These are phyloP conservation scores for Albula glossodonta DNA, from an alignment of 2,113 vertebrate genomes.

Conservation along the genomic window DNA sequence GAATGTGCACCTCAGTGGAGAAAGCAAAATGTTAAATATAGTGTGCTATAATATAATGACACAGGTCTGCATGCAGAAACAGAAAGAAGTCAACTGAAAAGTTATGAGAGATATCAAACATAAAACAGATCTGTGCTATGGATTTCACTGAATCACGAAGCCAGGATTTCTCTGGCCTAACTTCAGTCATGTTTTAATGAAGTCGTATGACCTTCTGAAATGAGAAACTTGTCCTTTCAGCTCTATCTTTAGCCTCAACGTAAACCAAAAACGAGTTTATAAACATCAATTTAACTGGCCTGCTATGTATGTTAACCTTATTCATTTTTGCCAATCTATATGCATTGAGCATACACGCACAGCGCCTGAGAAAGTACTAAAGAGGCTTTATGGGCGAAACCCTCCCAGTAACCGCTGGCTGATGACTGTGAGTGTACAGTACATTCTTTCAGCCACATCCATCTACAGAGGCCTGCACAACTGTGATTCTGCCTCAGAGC, in stretches of 20 bases:
- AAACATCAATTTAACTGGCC: constrained; percentile 67
- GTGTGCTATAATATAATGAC: neutral
- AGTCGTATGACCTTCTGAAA: constrained; percentile 54
- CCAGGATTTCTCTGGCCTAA: constrained; percentile 10
- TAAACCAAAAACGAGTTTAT: constrained; percentile 68
- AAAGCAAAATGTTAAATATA: neutral
- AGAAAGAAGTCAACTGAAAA: neutral
- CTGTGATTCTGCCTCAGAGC: constrained; percentile 58
- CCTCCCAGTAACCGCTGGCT: constrained; percentile 63
- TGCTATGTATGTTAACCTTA: constrained; percentile 63
- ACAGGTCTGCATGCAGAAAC: neutral
- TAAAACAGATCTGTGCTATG: neutral
- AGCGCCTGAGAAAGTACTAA: constrained; percentile 59
- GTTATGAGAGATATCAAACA: neutral
- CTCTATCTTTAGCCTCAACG: constrained; percentile 66
- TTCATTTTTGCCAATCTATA: constrained; percentile 68
- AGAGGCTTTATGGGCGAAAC: constrained; percentile 67
- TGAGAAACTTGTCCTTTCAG: constrained; percentile 49
- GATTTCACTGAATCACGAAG: constrained; percentile 15
- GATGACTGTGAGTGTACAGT: constrained; percentile 68
- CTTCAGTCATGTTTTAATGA: constrained; percentile 23
- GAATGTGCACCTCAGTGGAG: neutral
- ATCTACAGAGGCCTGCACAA: constrained; percentile 55
- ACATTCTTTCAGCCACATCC: constrained; percentile 67
- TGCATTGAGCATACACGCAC: constrained; percentile 64